Conservation (phyloP, 2,888 invertebrate genomes). For the Andrena dorsata region DNA sequence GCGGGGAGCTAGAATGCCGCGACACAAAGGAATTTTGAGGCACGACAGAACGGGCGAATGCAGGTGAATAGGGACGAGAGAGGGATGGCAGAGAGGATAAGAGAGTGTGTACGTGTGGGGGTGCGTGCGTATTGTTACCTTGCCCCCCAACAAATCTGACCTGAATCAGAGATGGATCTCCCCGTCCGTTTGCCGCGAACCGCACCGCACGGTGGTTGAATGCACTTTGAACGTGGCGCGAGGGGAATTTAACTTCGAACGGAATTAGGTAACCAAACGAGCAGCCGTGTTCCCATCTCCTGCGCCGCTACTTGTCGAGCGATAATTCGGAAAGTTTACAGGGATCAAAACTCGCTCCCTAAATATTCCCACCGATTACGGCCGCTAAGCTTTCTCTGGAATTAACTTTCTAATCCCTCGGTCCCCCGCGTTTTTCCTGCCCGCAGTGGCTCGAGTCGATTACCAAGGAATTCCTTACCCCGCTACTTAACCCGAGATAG, state of each 20-base stretch:
- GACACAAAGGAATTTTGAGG: conserved; percentile 57
- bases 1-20: conserved; percentile 11
- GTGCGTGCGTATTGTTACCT: conserved; percentile 63
- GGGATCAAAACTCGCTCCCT: conserved; percentile 43
- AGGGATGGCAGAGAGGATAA: not conserved
- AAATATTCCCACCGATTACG: conserved; percentile 48
- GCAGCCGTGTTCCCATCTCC: conserved; percentile 40
- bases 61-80: not conserved
- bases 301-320: not conserved
- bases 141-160: conserved; percentile 65
- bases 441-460: not conserved
- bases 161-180: conserved; percentile 72
- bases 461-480: not conserved
- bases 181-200: conserved; percentile 63
- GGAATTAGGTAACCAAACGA: conserved; percentile 75
- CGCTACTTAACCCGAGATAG: not conserved
- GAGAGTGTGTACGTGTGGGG: not conserved
- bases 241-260: conserved; percentile 68
- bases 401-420: conserved; percentile 28
- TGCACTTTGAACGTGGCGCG: conserved; percentile 70
- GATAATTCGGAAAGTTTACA: conserved; percentile 54
- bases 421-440: not conserved
- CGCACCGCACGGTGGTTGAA: conserved; percentile 52
- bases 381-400: conserved; percentile 7
- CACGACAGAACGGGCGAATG: conserved; percentile 32